Evolutionary conservation across 35 echinoderm and acorn worm species (phyloP).

Genomic region (Lytechinus pictus): DNA sequence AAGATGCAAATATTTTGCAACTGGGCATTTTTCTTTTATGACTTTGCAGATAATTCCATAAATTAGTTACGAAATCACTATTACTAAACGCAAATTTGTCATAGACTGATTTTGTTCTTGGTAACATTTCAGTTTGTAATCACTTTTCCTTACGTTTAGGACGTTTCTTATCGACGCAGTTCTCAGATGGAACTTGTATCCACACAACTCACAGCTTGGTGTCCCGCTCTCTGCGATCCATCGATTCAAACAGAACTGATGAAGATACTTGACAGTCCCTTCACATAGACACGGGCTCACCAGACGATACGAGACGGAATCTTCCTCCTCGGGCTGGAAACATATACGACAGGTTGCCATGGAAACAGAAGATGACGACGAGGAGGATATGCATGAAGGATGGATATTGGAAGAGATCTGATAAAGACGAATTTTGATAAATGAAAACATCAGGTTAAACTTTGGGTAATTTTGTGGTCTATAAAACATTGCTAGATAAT

Average conservation of each 20-base stretch:
- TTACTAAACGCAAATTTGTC: too few relatives aligned
- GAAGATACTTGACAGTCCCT: conserved; percentile 71
- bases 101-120: too few relatives aligned
- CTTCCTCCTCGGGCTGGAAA: conserved; percentile 20
- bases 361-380: background rate
- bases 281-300: conserved; percentile 69
- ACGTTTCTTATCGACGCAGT: conserved; percentile 43
- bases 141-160: conserved; percentile 51
- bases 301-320: background rate
- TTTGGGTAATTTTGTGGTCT: too few relatives aligned
- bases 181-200: conserved; percentile 63
- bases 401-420: background rate
- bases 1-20: too few relatives aligned
- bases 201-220: conserved; percentile 69
- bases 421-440: background rate
- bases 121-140: too few relatives aligned
- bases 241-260: conserved; percentile 65
- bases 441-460: background rate
- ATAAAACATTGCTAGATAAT: too few relatives aligned
- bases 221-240: conserved; percentile 71
- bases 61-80: too few relatives aligned
- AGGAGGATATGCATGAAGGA: background rate
- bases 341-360: conserved; percentile 9
- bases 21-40: too few relatives aligned
- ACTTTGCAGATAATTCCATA: too few relatives aligned